Base-by-base conservation (phyloP, 1,140 invertebrate species). In the Caenorhabditis tropicalis region DNA sequence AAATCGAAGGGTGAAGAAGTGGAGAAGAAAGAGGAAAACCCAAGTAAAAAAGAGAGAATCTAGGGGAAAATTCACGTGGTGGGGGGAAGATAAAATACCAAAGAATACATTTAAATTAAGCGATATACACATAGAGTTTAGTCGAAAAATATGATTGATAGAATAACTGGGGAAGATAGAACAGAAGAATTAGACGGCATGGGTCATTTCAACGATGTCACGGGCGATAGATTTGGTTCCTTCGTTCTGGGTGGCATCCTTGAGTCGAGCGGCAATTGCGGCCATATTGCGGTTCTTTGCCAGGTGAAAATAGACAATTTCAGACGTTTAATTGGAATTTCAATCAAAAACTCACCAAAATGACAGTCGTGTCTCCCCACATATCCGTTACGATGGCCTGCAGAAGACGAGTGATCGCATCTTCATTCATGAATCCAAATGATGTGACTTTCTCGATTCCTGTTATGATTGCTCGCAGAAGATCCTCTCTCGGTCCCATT, bases 151-250 rank as follows among this genome's bases (percentile, higher is more conserved):
- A 24, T 5, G 46, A 36, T 7, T 27, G 15, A 65, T 36, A 74
- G 31, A 39, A 74, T 10, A 39, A 31, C 86, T 91, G 90, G 91
- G 91, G 91, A 92, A 81, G 4, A 53, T 36, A 31, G 19, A 27
- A 60, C 46, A 58, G 46, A 81, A 5, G 16, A 81, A n/a, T 70
- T 83, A 88, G 7, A 88, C 87, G 0, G 82, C 82, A 58, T 51
- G 65, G 21, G 74, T 81, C 87, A 87, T 88, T 60, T 85, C 87
- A 12, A 88, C 49, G 58, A 88, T 65, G 48, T 87, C 70, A 21
- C 84, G 65, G 49, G 86, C 83, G 15, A 89, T 65, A 19, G n/a
- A 94, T 95, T 95, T 92, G 95, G 95, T 95, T 86, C 96, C 12
- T n/a, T 88, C 87, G 12, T 80, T 39, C n/a, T 27, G 24, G 15